Evolutionary conservation across 1,140 invertebrate genomes (phyloP).

Genomic region (Dolichoris vasculosae): DNA sequence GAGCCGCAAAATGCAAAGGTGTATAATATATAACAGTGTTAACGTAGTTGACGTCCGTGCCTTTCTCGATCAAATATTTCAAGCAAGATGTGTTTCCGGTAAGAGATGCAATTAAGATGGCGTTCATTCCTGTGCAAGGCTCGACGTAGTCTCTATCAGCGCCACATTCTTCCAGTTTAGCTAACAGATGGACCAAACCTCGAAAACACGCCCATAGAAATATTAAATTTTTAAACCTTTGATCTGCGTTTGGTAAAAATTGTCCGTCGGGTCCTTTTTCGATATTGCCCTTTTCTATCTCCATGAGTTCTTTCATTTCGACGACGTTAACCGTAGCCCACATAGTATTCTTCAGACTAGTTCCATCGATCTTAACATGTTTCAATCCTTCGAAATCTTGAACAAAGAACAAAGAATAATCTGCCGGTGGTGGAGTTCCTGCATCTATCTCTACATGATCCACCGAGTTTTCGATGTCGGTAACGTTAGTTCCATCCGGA

Average conservation of each 20-base stretch:
- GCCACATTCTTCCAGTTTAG: conserved; percentile 63
- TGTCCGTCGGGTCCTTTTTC: conserved; percentile 44
- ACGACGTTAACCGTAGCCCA: conserved; percentile 67
- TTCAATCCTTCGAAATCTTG: conserved; percentile 63
- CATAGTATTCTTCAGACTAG: conserved; percentile 70
- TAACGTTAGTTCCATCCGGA: conserved; percentile 55
- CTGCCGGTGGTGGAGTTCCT: conserved; percentile 66
- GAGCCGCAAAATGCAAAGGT: conserved; percentile 77
- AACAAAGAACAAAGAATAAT: conserved; percentile 70
- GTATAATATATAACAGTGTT: conserved; percentile 75
- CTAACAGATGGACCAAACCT: conserved; percentile 62
- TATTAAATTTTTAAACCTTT: conserved; percentile 63
- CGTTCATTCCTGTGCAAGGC: conserved; percentile 65
- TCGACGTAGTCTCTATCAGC: conserved; percentile 64
- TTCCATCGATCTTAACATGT: conserved; percentile 68
- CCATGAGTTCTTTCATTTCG: conserved; percentile 68
- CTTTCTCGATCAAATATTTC: conserved; percentile 66
- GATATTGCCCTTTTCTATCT: conserved; percentile 69
- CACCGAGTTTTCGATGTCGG: conserved; percentile 39
- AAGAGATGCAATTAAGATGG: conserved; percentile 64
- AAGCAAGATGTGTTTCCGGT: conserved; percentile 65
- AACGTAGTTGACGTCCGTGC: conserved; percentile 64
- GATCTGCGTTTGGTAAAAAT: conserved; percentile 45
- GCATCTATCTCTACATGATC: conserved; percentile 68
- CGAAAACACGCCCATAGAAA: conserved; percentile 70